phyloP scores from a whole-genome alignment of 2,888 invertebrate species.

The Vannuccia rotundouncinata region DNA sequence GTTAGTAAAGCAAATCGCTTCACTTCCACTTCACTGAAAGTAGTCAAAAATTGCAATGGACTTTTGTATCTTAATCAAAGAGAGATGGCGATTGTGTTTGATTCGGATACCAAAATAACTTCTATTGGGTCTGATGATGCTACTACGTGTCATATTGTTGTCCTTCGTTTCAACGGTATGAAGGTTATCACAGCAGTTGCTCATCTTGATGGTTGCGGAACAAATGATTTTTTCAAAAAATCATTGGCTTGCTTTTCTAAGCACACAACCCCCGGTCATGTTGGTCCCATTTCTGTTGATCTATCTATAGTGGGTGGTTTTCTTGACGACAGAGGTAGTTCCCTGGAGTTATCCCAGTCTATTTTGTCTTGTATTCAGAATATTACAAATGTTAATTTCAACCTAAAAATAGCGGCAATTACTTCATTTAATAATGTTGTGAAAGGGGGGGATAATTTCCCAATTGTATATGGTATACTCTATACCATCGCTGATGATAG shows the following conservation, averaged over 20 bases:
- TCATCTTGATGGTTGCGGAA: conserved; percentile 1
- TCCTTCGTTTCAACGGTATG: conserved; percentile 1
- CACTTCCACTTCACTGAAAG: neutral
- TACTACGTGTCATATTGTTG: conserved; percentile 18
- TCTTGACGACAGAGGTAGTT: neutral
- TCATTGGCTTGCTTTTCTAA: neutral
- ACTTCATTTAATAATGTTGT: neutral
- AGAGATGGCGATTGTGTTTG: neutral
- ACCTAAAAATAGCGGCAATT: conserved; percentile 8
- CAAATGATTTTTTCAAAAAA: neutral
- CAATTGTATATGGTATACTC: neutral
- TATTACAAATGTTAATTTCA: neutral
- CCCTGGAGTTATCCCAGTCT: neutral
- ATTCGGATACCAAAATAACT: neutral
- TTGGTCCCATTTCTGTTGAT: neutral
- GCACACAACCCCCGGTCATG: neutral
- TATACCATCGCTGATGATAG: neutral
- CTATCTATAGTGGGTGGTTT: conserved; percentile 9
- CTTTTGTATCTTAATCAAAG: neutral
- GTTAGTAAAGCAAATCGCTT: neutral
- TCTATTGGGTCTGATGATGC: conserved; percentile 15
- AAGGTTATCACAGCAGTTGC: neutral
- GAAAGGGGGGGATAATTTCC: neutral
- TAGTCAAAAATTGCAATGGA: neutral
- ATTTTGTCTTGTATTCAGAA: neutral